A percentile compares a stretch with the other conserved stretches of the same genome.
Evolutionary conservation across 2,113 vertebrate species (phyloP).

Genomic region (Nothobranchius furzeri): DNA sequence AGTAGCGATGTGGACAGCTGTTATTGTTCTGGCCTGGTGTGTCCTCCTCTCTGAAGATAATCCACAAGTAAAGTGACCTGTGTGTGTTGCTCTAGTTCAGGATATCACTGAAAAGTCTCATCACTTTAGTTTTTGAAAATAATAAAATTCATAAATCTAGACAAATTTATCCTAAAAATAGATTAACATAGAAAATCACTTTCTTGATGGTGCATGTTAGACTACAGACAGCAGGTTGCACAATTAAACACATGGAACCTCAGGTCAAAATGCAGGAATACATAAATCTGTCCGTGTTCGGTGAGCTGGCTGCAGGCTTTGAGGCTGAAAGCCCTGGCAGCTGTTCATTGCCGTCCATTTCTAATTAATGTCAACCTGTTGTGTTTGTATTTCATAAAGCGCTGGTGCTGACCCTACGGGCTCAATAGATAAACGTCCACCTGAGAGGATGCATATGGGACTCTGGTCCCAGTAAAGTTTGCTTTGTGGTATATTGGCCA

Average conservation of each 20-base stretch:
- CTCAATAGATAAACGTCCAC: conserved; percentile 35
- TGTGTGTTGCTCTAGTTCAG: too few relatives aligned
- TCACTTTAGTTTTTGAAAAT: too few relatives aligned
- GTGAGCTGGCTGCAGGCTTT: conserved; percentile 17
- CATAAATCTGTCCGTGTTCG: background rate
- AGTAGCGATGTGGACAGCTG: too few relatives aligned
- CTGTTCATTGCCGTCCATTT: conserved; percentile 31
- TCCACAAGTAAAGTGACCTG: too few relatives aligned
- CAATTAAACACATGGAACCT: background rate
- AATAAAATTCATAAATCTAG: too few relatives aligned
- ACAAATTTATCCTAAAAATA: too few relatives aligned
- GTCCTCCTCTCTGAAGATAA: too few relatives aligned
- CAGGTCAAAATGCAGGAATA: conserved; percentile 1
- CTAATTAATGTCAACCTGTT: conserved; percentile 41
- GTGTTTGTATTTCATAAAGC: conserved; percentile 37
- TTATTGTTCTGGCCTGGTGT: too few relatives aligned
- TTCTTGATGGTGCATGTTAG: background rate
- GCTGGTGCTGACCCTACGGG: conserved; percentile 34
- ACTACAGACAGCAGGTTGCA: background rate
- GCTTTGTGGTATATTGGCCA: conserved; percentile 17
- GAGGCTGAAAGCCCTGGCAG: conserved; percentile 26
- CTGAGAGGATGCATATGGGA: conserved; percentile 25
- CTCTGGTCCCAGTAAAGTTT: conserved; percentile 26
- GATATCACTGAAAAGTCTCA: too few relatives aligned
- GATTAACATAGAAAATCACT: too few relatives aligned